Conservation (phyloP, 2,113 vertebrate genomes). For the Apistogramma diplotaenia region DNA sequence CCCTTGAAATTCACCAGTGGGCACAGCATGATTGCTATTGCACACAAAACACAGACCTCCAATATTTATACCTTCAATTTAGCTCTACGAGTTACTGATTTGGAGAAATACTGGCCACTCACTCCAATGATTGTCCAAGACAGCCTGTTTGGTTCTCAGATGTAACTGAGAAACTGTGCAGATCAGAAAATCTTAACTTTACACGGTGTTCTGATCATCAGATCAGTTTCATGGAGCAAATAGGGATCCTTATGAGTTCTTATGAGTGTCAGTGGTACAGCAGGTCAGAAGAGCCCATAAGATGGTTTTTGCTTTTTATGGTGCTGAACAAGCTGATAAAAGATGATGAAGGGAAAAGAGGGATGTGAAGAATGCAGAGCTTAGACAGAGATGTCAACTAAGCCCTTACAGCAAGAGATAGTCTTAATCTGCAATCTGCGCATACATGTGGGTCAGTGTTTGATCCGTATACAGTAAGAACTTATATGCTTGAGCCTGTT, state of each 20-base stretch:
- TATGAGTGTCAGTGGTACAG: background rate
- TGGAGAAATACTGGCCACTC: background rate
- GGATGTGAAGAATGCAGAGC: constrained; percentile 51
- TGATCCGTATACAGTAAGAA: constrained; percentile 47
- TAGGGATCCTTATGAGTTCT: background rate
- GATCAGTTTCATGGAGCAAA: background rate
- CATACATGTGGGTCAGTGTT: constrained; percentile 58
- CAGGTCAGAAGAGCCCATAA: background rate
- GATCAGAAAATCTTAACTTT: background rate
- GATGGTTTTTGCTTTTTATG: constrained; percentile 64
- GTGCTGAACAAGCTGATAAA: constrained; percentile 29
- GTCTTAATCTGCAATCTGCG: constrained; percentile 63
- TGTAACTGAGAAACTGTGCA: background rate
- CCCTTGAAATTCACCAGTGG: background rate
- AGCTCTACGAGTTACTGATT: background rate
- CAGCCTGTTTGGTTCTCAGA: background rate
- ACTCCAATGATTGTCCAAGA: background rate
- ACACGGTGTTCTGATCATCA: background rate
- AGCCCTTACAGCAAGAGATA: constrained; percentile 46
- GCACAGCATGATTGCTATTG: background rate
- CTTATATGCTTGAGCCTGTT: background rate
- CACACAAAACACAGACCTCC: background rate
- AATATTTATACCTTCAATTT: background rate
- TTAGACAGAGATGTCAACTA: constrained; percentile 61
- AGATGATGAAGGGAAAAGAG: constrained; percentile 44